phyloP scores from a whole-genome alignment of 2,888 invertebrate genomes.

The Luperina testacea region DNA sequence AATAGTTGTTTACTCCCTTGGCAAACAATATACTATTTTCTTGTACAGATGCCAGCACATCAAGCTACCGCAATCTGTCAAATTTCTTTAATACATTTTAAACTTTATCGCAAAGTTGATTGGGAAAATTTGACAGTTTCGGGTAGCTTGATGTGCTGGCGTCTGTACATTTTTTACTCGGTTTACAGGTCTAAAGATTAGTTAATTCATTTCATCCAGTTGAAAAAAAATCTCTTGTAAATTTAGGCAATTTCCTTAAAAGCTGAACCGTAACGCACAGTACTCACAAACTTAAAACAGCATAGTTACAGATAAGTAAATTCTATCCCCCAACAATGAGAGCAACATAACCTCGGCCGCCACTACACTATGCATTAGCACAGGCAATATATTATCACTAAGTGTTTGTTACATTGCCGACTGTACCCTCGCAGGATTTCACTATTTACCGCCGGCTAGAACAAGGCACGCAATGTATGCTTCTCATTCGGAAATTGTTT shows the following conservation, averaged over 20 bases:
- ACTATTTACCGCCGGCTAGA: conserved; percentile 66
- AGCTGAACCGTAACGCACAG: background rate
- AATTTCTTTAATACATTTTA: too few relatives aligned
- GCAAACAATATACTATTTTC: too few relatives aligned
- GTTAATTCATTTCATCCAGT: background rate
- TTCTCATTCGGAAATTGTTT: conserved; percentile 68
- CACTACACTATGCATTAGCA: conserved; percentile 77
- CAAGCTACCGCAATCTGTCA: too few relatives aligned
- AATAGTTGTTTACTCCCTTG: too few relatives aligned
- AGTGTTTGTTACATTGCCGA: conserved; percentile 77
- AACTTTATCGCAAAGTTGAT: too few relatives aligned
- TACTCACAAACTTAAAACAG: conserved; percentile 27
- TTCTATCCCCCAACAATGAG: conserved; percentile 55
- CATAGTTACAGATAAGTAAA: conserved; percentile 41
- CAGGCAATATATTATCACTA: conserved; percentile 79
- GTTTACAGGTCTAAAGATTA: background rate
- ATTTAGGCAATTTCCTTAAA: background rate
- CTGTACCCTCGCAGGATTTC: conserved; percentile 68
- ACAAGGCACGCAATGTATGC: conserved; percentile 64
- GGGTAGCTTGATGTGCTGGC: too few relatives aligned
- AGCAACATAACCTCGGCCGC: conserved; percentile 66
- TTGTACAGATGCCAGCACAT: too few relatives aligned
- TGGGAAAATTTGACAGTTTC: too few relatives aligned
- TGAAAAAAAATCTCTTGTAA: too few relatives aligned
- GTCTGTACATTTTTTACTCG: background rate